Conservation (phyloP, 2,797 vertebrate species). For the Pogoniulus pusillus region DNA sequence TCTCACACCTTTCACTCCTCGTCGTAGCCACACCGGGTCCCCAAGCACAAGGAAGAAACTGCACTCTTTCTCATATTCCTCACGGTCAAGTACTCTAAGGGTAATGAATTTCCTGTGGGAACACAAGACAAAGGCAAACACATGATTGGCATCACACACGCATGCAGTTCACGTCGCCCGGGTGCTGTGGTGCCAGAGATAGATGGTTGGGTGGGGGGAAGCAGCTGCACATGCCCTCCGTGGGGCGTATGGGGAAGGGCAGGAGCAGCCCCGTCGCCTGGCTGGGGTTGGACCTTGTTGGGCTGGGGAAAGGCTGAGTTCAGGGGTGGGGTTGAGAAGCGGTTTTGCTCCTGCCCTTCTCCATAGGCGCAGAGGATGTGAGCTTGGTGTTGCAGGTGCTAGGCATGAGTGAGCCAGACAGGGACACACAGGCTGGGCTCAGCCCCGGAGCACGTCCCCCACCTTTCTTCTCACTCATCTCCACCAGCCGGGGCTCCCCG, state of each 20-base stretch:
- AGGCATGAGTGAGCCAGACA: constrained; percentile 77
- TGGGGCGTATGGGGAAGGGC: neutral
- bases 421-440: constrained; percentile 74
- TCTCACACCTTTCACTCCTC: constrained; percentile 97
- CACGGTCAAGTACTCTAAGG: constrained; percentile 91
- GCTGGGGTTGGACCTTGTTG: accelerated
- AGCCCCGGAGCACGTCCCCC: constrained; percentile 79
- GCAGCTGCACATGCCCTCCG: constrained; percentile 66
- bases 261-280: neutral
- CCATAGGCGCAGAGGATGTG: constrained; percentile 71
- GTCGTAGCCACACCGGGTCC: constrained; percentile 91
- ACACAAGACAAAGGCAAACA: constrained; percentile 92
- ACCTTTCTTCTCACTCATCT: constrained; percentile 99
- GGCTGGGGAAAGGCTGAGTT: neutral
- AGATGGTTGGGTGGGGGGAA: constrained; percentile 54
- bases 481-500: constrained; percentile 91
- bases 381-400: constrained; percentile 71
- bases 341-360: constrained; percentile 65
- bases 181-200: constrained; percentile 72
- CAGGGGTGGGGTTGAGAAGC: neutral
- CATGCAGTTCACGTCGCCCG: constrained; percentile 75
- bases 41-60: constrained; percentile 94
- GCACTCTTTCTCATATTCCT: constrained; percentile 94
- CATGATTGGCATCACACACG: constrained; percentile 80
- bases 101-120: constrained; percentile 94